A percentile compares a stretch with the other conserved stretches of the same genome.
Conservation (phyloP, 2,113 vertebrate genomes). For the Pitta sordida region DNA sequence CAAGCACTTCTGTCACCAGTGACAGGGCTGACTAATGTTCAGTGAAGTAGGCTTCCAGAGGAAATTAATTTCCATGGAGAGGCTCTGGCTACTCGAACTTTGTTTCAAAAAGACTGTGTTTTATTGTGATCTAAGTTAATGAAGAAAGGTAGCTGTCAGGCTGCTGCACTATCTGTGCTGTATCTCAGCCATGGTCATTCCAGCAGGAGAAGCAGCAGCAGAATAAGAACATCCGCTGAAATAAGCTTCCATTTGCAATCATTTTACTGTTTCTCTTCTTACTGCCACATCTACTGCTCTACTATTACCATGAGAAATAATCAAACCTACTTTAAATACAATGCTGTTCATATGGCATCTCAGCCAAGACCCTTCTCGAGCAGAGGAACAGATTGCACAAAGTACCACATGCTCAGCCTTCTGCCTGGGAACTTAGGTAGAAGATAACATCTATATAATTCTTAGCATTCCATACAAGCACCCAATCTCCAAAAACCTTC, state of each 20-base stretch:
- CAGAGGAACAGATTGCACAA: neutral
- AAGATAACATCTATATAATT: neutral
- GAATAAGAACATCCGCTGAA: neutral
- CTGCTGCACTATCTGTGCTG: neutral
- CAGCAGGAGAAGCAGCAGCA: neutral
- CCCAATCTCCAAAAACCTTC: neutral
- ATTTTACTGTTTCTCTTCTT: neutral
- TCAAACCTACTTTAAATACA: neutral
- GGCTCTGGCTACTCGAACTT: conserved; percentile 44
- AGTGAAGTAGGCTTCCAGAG: conserved; percentile 11
- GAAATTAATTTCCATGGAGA: conserved; percentile 25
- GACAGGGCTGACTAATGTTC: conserved; percentile 21
- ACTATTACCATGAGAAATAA: neutral
- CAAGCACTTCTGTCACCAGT: conserved; percentile 14
- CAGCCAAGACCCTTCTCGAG: neutral
- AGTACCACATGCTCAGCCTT: neutral
- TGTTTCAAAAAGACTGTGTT: conserved; percentile 34
- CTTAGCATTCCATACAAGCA: neutral
- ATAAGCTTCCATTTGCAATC: neutral
- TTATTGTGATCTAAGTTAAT: conserved; percentile 21
- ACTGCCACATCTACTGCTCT: neutral
- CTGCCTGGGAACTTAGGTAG: neutral
- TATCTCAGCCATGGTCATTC: neutral
- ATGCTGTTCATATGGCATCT: neutral
- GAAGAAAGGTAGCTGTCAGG: conserved; percentile 7